Base-by-base conservation (phyloP, 2,888 invertebrate genomes). In the Mimachlamys varia region DNA sequence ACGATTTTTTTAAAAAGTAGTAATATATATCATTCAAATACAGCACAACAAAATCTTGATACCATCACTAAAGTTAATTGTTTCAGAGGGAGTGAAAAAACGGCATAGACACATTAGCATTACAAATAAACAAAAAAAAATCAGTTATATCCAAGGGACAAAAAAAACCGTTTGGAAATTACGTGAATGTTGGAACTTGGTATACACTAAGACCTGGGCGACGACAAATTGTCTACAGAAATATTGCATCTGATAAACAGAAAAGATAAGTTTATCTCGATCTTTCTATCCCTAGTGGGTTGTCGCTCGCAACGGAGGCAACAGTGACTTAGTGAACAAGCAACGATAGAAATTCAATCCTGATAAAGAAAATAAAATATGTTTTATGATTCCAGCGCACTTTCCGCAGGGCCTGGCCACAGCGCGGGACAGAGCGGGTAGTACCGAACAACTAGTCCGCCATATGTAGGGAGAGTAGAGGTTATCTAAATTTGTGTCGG, bases 201-300 rank as follows among this genome's bases (percentile, higher is more conserved):
- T 76, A 33, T 76, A 76, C 33, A 76, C 76, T 33, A 76, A 76
- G 76, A 76, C 76, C 33, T 76, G 53, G 76, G 53, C 55, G 90
- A 90, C 90, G 90, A 90, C 90, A 90, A 90, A 58, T 90, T 90
- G 90, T 90, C 90, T 90, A 90, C 76, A 76, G 76, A 76, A 76
- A 76, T 76, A 76, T 76, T 76, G 76, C 76, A 76, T 76, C 76
- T 76, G 76, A 76, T 76, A 76, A 76, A 76, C 76, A 76, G 76
- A 76, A 76, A 27, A 76, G 76, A 76, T 76, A 76, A 76, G 76
- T 76, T 76, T 76, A 76, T 76, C 76, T 76, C 76, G 12, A 76
- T 76, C 76, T 76, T 76, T 76, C 76, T 76, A 76, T 76, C 76
- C 76, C 76, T 76, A 76, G 76, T 76, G 76, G 33, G 76, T 76